phyloP scores from a whole-genome alignment of 2,888 invertebrate species.

The Agrotis segetum region DNA sequence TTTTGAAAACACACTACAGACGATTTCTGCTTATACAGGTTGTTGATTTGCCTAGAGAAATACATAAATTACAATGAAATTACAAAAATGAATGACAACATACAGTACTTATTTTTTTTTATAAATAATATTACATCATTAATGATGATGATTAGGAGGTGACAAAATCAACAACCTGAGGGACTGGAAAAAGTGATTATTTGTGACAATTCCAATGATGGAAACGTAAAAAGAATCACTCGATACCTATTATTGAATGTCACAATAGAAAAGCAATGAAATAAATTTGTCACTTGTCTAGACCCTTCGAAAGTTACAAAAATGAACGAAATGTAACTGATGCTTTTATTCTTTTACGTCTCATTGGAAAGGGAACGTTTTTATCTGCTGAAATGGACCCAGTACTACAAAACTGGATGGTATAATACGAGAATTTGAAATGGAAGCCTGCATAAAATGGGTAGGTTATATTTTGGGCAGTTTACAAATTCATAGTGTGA shows the following conservation, averaged over 20 bases:
- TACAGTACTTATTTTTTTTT: not conserved
- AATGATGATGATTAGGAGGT: not conserved
- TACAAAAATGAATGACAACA: no score
- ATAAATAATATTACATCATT: not conserved
- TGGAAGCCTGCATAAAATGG: not conserved
- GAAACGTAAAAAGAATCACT: no score
- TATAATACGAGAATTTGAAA: not conserved
- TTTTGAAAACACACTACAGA: slow-evolving; percentile 4
- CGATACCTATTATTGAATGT: not conserved
- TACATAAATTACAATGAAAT: not conserved
- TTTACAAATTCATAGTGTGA: not conserved
- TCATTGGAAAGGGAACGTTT: not conserved
- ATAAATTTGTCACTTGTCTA: not conserved
- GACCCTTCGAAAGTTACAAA: not conserved
- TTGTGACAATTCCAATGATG: not conserved
- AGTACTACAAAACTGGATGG: not conserved
- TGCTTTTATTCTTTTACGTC: not conserved
- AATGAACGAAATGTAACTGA: not conserved
- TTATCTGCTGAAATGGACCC: not conserved
- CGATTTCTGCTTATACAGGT: not conserved
- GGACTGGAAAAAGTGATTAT: not conserved
- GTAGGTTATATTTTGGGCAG: slow-evolving; percentile 12
- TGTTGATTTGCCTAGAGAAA: slow-evolving; percentile 10
- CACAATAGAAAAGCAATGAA: not conserved
- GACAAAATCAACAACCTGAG: not conserved